Evolutionary conservation across 2,888 invertebrate species (phyloP), one percentile per base, ranked within the genome.

Genomic region (Noctua janthina): DNA sequence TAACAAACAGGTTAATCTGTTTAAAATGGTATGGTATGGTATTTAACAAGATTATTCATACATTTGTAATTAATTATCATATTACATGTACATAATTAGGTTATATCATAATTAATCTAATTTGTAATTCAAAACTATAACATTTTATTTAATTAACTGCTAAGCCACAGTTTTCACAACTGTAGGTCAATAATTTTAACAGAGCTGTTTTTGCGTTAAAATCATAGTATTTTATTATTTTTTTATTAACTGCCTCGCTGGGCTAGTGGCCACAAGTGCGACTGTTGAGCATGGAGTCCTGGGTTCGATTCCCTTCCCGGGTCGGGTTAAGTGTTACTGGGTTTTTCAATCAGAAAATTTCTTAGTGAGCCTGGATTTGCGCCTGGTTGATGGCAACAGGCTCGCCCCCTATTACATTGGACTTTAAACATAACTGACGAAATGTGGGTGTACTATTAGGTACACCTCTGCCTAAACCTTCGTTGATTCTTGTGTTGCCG

Each of bases 31-130:
- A 39, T 29, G 29, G 29, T 29, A 29, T 29, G 6, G 20, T 66
- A 51, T 69, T 51, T 20, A n/a, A 51, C 51, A 66, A 49, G 35
- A 43, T 62, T 54, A 64, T 70, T 76, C 29, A 51, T 46, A 51
- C 23, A 64, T 62, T 75, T 51, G 20, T 35, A 10, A 70, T 70
- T 74, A 13, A 64, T 64, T 66, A 46, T 20, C 8, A 79, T 1
- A 56, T 10, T 10, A 49, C 17, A 70, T 35, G 5, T 71, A 10
- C 59, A 51, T 76, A 39, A 51, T 69, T n/a, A 62, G 46, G 20
- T 56, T 0, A n/a, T 15, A 64, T 51, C 17, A 29, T 29, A 23
- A 15, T 43, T 35, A 62, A 78, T 62, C 13, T 13, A 13, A 51
- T 62, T 29, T 51, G 59, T 15, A 23, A 77, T 59, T 75, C 0